These are phyloP conservation scores for Leptura quadrifasciata DNA, from an alignment of 2,888 invertebrate species.

Conservation along the genomic window DNA sequence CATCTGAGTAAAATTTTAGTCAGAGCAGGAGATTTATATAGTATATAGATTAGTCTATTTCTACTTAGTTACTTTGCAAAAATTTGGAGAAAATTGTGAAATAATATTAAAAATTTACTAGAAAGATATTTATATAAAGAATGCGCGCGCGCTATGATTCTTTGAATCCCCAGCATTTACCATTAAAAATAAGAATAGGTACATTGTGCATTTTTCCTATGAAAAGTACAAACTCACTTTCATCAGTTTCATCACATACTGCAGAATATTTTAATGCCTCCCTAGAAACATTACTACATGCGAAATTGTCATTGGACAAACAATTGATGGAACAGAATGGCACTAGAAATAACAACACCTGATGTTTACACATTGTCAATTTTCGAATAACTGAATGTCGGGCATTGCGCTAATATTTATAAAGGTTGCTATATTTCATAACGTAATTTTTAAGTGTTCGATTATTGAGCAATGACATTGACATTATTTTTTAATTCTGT, in stretches of 20 bases:
- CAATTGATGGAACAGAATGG: constrained; percentile 13
- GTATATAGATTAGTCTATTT: too few species aligned
- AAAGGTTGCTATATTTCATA: constrained; percentile 36
- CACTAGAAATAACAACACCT: constrained; percentile 15
- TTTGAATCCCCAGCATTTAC: not conserved
- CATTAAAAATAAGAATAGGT: too few species aligned
- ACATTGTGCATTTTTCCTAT: not conserved
- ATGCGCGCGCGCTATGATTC: too few species aligned
- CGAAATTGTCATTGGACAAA: not conserved
- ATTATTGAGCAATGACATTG: constrained; percentile 35
- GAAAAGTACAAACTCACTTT: constrained; percentile 18
- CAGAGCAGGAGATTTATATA: too few species aligned
- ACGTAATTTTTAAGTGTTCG: constrained; percentile 18
- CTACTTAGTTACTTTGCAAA: too few species aligned
- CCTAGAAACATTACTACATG: not conserved
- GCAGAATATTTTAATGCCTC: not conserved
- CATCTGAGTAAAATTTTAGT: too few species aligned
- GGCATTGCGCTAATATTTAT: constrained; percentile 30
- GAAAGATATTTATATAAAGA: too few species aligned
- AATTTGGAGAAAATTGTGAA: too few species aligned
- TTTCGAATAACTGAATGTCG: constrained; percentile 9
- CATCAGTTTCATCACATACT: constrained; percentile 9
- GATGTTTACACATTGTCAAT: constrained; percentile 24
- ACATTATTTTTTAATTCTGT: constrained; percentile 35
- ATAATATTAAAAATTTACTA: too few species aligned